Base-by-base conservation (phyloP, 92 coral and sea anemone genomes). In the Actinostola sp. region DNA sequence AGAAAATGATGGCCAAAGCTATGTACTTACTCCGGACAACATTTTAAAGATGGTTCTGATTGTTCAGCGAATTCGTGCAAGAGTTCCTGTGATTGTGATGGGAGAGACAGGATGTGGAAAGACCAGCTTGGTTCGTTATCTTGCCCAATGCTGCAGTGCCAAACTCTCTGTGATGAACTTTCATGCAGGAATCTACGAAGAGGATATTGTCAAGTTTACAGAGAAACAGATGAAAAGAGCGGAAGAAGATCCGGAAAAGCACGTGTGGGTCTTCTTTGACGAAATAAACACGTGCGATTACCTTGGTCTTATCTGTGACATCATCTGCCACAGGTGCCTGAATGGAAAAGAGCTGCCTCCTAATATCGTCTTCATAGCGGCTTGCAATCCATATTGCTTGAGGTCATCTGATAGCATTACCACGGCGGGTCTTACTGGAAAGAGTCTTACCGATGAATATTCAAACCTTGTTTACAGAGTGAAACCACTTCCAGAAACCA, bases 101-200 rank as follows among this genome's bases (percentile, higher is more conserved):
- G 96, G 96, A 13, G 96, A 90, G 79, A 90, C 96, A 23, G 96
- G 96, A 55, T 90, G 96, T 50, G 96, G 96, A 1, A 90, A 90
- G 50, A 90, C 96, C 20, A 90, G 96, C 67, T 77, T 90, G 33
- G 91, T 86, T 30, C 75, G 89, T 63, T 90, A 90, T 62, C 88
- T 90, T 31, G 96, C 96, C 11, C 79, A 65, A 65, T 80, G 82
- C 24, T 90, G 96, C 75, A 81, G 79, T 21, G 90, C 83, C 26
- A 68, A 63, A 3, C 70, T 90, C 51, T 61, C 48, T 39, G 86
- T 78, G 6, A 73, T 78, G 67, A 86, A 86, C 65, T 79, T 90
- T 59, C 96, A 90, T 63, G 92, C 96, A 59, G 96, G 96, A 19
- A 81, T 83, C 64, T 75, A 87, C 48, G 96, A 90, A 62, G 75